A percentile compares a stretch with the other conserved stretches of the same genome.
Evolutionary conservation across 2,113 vertebrate genomes (phyloP).

Genomic region (Daboia siamensis): DNA sequence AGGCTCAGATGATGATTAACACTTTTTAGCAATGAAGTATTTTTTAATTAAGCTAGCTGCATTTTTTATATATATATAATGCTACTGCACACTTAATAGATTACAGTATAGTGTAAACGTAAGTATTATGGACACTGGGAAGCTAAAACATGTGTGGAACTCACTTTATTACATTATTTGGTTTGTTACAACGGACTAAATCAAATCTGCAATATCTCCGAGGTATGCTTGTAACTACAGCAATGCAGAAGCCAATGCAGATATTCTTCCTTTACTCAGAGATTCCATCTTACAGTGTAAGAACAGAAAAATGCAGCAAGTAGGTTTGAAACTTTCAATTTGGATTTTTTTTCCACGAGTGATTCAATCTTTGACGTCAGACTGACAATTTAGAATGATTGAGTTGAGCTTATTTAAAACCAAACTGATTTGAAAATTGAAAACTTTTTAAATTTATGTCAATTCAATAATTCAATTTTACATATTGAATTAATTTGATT

Average conservation of each 20-base stretch:
- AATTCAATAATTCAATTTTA: background rate
- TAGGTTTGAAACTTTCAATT: background rate
- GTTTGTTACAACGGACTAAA: no score
- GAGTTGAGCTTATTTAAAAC: background rate
- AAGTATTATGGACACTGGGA: background rate
- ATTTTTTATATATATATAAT: background rate
- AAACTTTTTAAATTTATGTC: background rate
- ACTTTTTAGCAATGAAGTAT: background rate
- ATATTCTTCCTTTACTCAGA: background rate
- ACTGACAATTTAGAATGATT: background rate
- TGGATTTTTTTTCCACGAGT: background rate
- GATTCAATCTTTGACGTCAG: background rate
- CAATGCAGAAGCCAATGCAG: background rate
- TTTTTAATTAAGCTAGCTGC: background rate
- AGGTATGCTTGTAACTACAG: background rate
- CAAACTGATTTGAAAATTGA: background rate
- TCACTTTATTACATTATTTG: background rate
- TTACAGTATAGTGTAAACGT: background rate
- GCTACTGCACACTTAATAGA: background rate
- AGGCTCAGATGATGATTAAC: background rate
- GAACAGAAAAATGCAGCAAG: background rate
- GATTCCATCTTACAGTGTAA: background rate
- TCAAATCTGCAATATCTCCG: no score
- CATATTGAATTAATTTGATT: background rate
- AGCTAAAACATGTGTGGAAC: background rate